Evolutionary conservation across 1,140 invertebrate genomes (phyloP).

Genomic region (Halictus rubicundus): DNA sequence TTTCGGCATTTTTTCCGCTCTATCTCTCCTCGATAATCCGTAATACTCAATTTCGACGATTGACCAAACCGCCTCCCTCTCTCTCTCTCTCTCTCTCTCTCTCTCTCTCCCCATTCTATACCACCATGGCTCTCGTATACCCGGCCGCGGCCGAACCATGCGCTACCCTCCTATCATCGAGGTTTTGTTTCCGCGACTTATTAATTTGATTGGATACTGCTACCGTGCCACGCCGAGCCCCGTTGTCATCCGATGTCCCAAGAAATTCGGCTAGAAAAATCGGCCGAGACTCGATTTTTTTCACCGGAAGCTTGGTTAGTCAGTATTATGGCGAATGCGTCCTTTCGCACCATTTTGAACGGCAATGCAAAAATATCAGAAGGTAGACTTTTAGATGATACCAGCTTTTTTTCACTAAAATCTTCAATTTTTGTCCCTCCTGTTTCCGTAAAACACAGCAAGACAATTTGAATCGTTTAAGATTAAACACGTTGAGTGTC

Average conservation of each 20-base stretch:
- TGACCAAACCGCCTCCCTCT: constrained; percentile 73
- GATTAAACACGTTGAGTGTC: too few relatives aligned
- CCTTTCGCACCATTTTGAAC: too few relatives aligned
- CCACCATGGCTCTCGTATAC: constrained; percentile 67
- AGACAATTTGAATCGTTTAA: too few relatives aligned
- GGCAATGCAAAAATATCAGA: too few relatives aligned
- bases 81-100: constrained; percentile 61
- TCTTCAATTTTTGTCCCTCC: too few relatives aligned
- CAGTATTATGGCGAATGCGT: too few relatives aligned
- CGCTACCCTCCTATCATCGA: constrained; percentile 60
- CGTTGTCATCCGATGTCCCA: constrained; percentile 11
- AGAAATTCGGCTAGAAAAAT: constrained; percentile 3
- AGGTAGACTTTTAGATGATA: too few relatives aligned
- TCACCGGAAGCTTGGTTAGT: too few relatives aligned
- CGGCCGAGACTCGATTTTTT: neutral
- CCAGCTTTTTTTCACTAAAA: too few relatives aligned
- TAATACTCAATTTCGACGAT: constrained; percentile 80
- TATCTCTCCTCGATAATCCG: constrained; percentile 73
- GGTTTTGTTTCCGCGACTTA: constrained; percentile 78
- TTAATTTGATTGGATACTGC: constrained; percentile 78
- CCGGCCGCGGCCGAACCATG: constrained; percentile 65
- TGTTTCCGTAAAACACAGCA: too few relatives aligned
- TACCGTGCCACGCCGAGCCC: constrained; percentile 26
- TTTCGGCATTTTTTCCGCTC: constrained; percentile 39
- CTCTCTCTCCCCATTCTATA: constrained; percentile 17